Percentiles rank a stretch among this genome's conserved stretches.
These are phyloP conservation scores for Drosophila truncata DNA, from an alignment of 1,140 invertebrate species.

Conservation along the genomic window DNA sequence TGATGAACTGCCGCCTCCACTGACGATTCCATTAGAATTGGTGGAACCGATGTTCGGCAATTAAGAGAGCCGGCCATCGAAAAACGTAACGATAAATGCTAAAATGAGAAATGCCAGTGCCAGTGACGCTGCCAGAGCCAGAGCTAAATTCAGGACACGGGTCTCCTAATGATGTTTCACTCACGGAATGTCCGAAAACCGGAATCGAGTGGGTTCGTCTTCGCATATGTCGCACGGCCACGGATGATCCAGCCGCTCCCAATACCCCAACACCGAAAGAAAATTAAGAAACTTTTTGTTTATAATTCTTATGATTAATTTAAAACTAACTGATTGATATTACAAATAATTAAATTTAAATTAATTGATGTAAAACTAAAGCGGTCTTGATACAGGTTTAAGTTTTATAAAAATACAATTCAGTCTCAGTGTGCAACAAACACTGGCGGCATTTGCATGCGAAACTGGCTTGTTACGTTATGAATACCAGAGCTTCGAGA, in stretches of 20 bases:
- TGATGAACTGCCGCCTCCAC: conserved; percentile 29
- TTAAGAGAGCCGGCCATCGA: conserved; percentile 37
- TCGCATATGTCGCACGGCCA: conserved; percentile 26
- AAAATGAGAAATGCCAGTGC: conserved; percentile 48
- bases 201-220: conserved; percentile 40
- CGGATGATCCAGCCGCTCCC: conserved; percentile 13
- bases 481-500: conserved; percentile 53
- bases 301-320: too few relatives aligned
- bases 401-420: neutral
- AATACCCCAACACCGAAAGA: neutral
- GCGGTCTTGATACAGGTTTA: too few relatives aligned
- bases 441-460: conserved; percentile 58
- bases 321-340: too few relatives aligned
- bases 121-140: neutral
- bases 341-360: too few relatives aligned
- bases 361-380: too few relatives aligned
- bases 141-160: conserved; percentile 6
- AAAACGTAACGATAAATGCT: conserved; percentile 55
- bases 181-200: conserved; percentile 28
- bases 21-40: conserved; percentile 37
- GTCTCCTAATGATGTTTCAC: conserved; percentile 57
- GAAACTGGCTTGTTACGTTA: conserved; percentile 54
- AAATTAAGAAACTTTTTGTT: neutral
- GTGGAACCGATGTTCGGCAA: conserved; percentile 41
- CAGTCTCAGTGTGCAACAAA: neutral